These are phyloP conservation scores for Caenorhabditis sp. DNA, from an alignment of 2,888 invertebrate genomes.

Conservation along the genomic window DNA sequence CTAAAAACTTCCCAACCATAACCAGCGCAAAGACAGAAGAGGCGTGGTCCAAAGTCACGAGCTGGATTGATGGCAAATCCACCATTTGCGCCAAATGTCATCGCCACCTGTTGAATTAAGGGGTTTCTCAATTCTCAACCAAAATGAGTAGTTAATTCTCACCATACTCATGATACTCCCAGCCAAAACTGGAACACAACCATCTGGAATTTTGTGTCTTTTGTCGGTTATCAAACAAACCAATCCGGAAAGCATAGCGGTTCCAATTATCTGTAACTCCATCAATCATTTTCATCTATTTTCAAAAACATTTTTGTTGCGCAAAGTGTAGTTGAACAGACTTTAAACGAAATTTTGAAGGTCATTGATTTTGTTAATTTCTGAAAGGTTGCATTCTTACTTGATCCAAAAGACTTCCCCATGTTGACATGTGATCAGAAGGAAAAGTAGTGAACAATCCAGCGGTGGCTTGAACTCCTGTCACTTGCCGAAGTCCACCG, in stretches of 20 bases:
- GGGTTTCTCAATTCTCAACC: background rate
- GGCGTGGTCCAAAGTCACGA: constrained; percentile 70
- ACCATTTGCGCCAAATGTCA: constrained; percentile 75
- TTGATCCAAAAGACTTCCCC: constrained; percentile 74
- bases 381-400: no score
- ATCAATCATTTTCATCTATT: background rate
- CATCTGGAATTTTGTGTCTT: constrained; percentile 63
- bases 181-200: constrained; percentile 62
- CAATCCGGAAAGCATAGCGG: constrained; percentile 66
- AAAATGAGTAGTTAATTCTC: background rate
- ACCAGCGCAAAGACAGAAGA: constrained; percentile 65
- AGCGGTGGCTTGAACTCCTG: constrained; percentile 73
- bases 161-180: constrained; percentile 67
- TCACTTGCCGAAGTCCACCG: constrained; percentile 70
- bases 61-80: constrained; percentile 77
- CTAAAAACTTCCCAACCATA: constrained; percentile 70
- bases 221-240: constrained; percentile 67
- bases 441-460: constrained; percentile 76
- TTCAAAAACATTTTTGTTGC: background rate
- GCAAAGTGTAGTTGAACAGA: no score
- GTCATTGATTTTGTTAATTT: background rate
- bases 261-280: constrained; percentile 64
- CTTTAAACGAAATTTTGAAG: background rate
- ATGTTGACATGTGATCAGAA: constrained; percentile 71
- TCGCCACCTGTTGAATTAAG: constrained; percentile 63